phyloP scores from a whole-genome alignment of 2,113 vertebrate genomes.

The Bolborhynchus lineola region DNA sequence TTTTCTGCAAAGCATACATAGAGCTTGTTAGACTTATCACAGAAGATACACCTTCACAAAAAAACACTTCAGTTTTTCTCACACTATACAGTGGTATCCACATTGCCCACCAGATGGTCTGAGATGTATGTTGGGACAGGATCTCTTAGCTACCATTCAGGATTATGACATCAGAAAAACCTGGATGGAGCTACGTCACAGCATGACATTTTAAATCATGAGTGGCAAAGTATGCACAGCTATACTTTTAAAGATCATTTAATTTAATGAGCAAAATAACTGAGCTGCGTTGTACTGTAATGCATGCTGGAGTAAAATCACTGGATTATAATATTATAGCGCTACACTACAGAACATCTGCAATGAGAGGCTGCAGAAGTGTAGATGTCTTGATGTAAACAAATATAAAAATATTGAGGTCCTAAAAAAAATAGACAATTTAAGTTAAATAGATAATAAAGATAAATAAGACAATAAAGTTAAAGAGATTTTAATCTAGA shows the following conservation, averaged over 20 bases:
- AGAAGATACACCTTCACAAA: neutral
- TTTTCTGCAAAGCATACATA: neutral
- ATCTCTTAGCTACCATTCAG: rapidly evolving
- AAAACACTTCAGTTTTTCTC: neutral
- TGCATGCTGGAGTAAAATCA: neutral
- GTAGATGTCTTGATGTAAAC: neutral
- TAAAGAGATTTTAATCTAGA: neutral
- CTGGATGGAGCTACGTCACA: neutral
- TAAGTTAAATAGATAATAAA: too few species aligned
- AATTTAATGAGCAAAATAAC: neutral
- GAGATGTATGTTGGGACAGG: neutral
- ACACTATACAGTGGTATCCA: rapidly evolving
- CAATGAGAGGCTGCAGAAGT: neutral
- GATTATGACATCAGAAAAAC: neutral
- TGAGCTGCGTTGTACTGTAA: neutral
- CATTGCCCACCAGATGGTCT: neutral
- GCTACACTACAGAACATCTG: neutral
- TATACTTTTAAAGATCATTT: neutral
- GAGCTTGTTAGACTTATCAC: neutral
- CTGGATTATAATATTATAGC: neutral
- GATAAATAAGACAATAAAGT: neutral
- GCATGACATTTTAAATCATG: neutral
- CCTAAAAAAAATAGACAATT: neutral
- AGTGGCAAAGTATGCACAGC: neutral
- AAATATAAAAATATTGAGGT: neutral